Evolutionary conservation across 2,113 vertebrate species (phyloP).

Genomic region (Todiramphus chloris): DNA sequence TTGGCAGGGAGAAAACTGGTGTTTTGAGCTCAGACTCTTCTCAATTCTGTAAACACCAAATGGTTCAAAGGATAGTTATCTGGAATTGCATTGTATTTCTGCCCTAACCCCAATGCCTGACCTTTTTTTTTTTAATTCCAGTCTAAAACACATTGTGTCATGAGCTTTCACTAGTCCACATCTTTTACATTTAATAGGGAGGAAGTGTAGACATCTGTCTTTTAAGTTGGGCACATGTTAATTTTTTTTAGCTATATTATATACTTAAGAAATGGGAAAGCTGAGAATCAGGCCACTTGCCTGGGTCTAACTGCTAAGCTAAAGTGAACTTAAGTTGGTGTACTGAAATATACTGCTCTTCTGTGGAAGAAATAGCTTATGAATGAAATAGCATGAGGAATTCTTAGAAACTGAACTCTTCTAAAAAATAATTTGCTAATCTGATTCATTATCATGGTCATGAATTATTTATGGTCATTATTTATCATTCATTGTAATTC

Average conservation of each 20-base stretch:
- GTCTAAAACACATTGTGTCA: not conserved
- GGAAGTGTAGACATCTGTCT: not conserved
- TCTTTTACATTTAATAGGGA: not conserved
- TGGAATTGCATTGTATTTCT: not conserved
- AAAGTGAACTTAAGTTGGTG: not conserved
- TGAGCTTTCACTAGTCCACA: not conserved
- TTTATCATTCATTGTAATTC: too few relatives aligned
- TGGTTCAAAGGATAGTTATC: not conserved
- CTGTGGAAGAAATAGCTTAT: not conserved
- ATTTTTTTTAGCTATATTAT: not conserved
- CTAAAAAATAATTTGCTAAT: not conserved
- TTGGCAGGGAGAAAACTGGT: not conserved
- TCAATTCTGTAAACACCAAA: accelerated
- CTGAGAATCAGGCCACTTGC: not conserved
- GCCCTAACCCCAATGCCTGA: not conserved
- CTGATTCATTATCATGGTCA: not conserved
- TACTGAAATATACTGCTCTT: not conserved
- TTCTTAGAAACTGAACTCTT: not conserved
- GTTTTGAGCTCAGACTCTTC: not conserved
- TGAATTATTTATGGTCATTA: too few relatives aligned
- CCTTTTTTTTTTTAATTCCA: not conserved
- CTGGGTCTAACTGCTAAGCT: not conserved
- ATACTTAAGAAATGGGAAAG: not conserved
- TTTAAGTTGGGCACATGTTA: not conserved
- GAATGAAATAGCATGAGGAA: not conserved